phyloP scores from a whole-genome alignment of 2,888 invertebrate species.

The Epinotia bilunana region DNA sequence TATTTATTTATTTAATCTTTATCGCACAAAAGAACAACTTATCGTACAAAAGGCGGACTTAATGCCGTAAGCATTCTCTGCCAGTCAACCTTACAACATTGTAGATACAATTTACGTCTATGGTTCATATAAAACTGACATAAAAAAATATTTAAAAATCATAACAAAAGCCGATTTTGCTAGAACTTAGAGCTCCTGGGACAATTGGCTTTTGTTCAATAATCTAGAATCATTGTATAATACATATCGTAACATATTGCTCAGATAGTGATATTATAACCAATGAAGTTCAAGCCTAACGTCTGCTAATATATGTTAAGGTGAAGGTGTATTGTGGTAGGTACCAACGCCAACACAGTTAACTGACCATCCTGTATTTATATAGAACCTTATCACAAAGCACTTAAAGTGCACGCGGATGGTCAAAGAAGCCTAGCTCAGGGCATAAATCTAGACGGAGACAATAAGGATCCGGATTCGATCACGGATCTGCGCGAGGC shows the following conservation, averaged over 20 bases:
- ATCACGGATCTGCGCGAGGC: constrained; percentile 52
- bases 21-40: no score
- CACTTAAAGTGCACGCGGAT: no score
- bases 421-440: constrained; percentile 20
- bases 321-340: background rate
- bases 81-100: no score
- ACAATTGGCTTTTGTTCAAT: background rate
- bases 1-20: no score
- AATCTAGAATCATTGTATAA: background rate
- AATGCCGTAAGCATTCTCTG: no score
- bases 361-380: no score
- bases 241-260: background rate
- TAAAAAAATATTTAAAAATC: background rate
- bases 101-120: background rate
- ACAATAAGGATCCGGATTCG: constrained; percentile 48
- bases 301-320: background rate
- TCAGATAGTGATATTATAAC: background rate
- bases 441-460: constrained; percentile 38
- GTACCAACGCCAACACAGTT: no score
- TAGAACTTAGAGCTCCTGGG: background rate
- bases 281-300: background rate
- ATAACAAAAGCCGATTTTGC: background rate
- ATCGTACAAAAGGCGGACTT: no score
- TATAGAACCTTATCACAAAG: no score
- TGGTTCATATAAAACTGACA: background rate